Base-by-base conservation (phyloP, 2,888 invertebrate genomes). In the Dilophus febrilis region DNA sequence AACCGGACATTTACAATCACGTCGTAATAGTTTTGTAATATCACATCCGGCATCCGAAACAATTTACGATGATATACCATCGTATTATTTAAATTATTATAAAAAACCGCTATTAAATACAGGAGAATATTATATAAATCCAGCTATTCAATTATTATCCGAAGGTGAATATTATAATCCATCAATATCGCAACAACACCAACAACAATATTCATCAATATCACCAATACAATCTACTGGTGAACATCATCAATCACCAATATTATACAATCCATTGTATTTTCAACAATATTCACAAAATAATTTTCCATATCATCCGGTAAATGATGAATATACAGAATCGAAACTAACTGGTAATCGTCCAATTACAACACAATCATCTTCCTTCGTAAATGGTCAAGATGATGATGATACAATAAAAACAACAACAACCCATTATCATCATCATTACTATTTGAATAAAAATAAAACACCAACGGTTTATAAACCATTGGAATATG, bases 381-480 rank as follows among this genome's bases (percentile, higher is more conserved):
- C n/a, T n/a, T n/a, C n/a, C n/a, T n/a, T n/a, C n/a, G n/a, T n/a
- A n/a, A n/a, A n/a, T n/a, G n/a, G n/a, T n/a, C n/a, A n/a, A n/a
- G n/a, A n/a, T n/a, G n/a, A n/a, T n/a, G n/a, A n/a, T n/a, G n/a
- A n/a, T n/a, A n/a, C n/a, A n/a, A 16, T 26, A 19, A 8, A 27
- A 28, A 8, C 41, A 37, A 50, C 59, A 1, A 55, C 58, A 2
- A 62, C 61, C 45, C 64, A 64, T 38, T 55, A 57, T 28, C 62
- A 64, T 46, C 64, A 64, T 47, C 64, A 63, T 44, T 64, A 57
- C 44, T 64, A 59, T 45, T 54, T 60, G 51, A 48, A 47, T 11
- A 46, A 48, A 18, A 43, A 47, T 30, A 48, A 47, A 27, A 19
- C 43, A 8, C 46, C 44, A 8, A 46, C 47, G 11, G 40, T 47